Conservation (phyloP, 2,888 invertebrate species). For the Trilocha varians region DNA sequence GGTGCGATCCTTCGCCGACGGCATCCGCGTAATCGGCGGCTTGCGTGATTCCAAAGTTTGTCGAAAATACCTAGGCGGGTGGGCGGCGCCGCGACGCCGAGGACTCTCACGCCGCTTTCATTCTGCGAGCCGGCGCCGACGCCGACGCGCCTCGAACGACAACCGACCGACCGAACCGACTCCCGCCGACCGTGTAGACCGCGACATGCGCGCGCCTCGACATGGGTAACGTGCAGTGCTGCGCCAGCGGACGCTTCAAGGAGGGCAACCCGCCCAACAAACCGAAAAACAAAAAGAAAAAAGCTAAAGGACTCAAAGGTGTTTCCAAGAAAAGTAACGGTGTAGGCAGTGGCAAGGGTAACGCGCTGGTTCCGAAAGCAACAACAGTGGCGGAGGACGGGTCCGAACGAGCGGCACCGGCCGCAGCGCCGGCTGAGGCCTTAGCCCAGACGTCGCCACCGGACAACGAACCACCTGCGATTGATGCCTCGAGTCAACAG, state of each 20-base stretch:
- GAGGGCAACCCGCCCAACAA: conserved; percentile 52
- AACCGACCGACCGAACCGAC: conserved; percentile 62
- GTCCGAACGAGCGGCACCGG: conserved; percentile 44
- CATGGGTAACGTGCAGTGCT: conserved; percentile 73
- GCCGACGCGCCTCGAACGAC: conserved; percentile 70
- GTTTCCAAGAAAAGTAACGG: conserved; percentile 52
- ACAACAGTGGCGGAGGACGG: conserved; percentile 53
- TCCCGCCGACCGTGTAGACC: conserved; percentile 57
- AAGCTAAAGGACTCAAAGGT: conserved; percentile 33
- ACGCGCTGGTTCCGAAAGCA: conserved; percentile 45
- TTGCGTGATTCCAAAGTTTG: conserved; percentile 57
- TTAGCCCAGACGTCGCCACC: conserved; percentile 35
- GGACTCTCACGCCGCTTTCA: conserved; percentile 50
- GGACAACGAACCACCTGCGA: conserved; percentile 20
- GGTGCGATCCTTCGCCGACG: conserved; percentile 70
- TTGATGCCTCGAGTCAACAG: conserved; percentile 18
- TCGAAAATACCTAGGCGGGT: conserved; percentile 62
- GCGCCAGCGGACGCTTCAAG: conserved; percentile 63
- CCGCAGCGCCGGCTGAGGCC: conserved; percentile 39
- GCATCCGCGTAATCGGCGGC: conserved; percentile 70
- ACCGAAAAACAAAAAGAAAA: conserved; percentile 46
- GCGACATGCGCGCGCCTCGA: conserved; percentile 66
- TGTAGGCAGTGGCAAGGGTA: conserved; percentile 45
- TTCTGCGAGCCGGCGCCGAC: conserved; percentile 69
- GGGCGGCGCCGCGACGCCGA: conserved; percentile 54